phyloP scores from a whole-genome alignment of 2,113 vertebrate genomes.

The Hippoglossus stenolepis region DNA sequence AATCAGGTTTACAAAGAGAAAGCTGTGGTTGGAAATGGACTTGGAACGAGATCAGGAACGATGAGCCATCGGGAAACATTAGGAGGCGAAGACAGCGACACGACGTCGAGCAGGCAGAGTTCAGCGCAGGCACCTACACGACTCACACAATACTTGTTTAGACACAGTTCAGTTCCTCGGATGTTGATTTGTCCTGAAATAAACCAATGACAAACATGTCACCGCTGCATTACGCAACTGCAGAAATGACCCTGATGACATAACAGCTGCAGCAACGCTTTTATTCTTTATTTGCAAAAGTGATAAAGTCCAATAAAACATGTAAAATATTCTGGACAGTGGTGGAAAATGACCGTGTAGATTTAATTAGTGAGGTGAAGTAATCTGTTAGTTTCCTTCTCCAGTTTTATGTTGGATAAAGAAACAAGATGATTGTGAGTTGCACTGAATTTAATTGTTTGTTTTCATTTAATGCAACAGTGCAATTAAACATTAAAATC shows the following conservation, averaged over 20 bases:
- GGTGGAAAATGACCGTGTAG: no score
- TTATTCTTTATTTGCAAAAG: background rate
- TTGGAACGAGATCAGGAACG: slow-evolving; percentile 38
- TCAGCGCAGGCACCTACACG: background rate
- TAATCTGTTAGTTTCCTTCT: no score
- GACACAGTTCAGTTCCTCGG: background rate
- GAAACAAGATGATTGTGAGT: no score
- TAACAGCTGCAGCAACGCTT: background rate
- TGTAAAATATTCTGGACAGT: no score
- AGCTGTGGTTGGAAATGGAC: background rate
- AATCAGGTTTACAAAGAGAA: slow-evolving; percentile 45
- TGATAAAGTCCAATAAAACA: no score
- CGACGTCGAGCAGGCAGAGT: slow-evolving; percentile 5
- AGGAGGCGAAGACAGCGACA: background rate
- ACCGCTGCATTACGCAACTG: no score
- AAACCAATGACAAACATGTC: slow-evolving; percentile 7
- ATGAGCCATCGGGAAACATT: slow-evolving; percentile 33
- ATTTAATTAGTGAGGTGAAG: no score
- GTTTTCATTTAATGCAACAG: no score
- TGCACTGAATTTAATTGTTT: no score
- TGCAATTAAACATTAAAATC: no score
- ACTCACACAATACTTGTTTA: background rate
- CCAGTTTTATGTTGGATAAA: no score
- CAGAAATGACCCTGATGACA: background rate
- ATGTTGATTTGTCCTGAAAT: background rate